phyloP scores from a whole-genome alignment of 2,113 vertebrate genomes.

The Sapajus apella region DNA sequence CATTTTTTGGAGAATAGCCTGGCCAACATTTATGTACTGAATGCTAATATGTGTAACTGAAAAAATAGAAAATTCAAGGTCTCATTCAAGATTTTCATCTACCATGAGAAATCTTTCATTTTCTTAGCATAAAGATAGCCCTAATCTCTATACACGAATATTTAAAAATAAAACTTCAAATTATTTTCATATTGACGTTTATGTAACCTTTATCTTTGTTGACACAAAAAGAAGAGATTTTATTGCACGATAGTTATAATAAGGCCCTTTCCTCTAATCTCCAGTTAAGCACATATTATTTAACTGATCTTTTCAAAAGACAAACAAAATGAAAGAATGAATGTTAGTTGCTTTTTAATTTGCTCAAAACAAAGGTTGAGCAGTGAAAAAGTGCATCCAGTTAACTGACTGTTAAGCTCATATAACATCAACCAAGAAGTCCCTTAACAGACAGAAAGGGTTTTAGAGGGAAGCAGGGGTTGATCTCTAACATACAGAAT shows the following conservation, averaged over 20 bases:
- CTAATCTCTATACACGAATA: conserved; percentile 25
- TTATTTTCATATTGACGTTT: conserved; percentile 52
- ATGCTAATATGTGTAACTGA: conserved; percentile 1
- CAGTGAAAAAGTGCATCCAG: neutral
- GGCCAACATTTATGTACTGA: neutral
- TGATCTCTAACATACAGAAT: neutral
- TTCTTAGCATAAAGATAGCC: neutral
- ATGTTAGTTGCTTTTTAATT: neutral
- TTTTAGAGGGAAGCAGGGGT: neutral
- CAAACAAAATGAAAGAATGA: neutral
- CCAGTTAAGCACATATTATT: conserved; percentile 25
- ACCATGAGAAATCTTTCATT: conserved; percentile 16
- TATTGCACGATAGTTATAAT: neutral
- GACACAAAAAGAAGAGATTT: conserved; percentile 21
- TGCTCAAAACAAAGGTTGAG: conserved; percentile 1
- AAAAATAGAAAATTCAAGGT: conserved; percentile 47
- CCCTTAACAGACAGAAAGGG: neutral
- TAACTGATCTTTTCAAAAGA: neutral
- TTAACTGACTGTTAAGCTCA: neutral
- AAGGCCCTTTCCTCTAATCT: neutral
- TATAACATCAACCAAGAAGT: neutral
- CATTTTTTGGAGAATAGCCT: neutral
- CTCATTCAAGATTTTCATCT: conserved; percentile 46
- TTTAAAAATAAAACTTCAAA: conserved; percentile 64
- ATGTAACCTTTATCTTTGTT: conserved; percentile 32